Percentiles rank a stretch among this genome's conserved stretches.
Evolutionary conservation across 1,140 invertebrate genomes (phyloP).

Genomic region (Bursaphelenchus mucronatus): DNA sequence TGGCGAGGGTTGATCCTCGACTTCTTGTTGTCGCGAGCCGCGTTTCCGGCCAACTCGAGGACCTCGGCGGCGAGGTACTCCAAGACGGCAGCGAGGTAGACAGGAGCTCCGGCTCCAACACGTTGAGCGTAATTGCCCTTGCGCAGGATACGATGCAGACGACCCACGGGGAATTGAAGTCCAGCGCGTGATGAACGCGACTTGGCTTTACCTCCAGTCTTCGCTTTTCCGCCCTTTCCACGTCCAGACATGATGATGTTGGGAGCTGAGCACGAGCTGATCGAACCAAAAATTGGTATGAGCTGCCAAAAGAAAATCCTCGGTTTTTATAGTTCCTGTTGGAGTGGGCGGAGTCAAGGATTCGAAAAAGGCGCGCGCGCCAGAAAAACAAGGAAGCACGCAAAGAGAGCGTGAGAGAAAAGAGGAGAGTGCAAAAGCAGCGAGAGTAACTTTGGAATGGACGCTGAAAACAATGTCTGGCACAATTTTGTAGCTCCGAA

Average conservation of each 20-base stretch:
- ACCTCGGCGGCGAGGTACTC: slow-evolving; percentile 70
- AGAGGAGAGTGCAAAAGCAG: no score
- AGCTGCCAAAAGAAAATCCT: no score
- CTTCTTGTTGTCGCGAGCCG: slow-evolving; percentile 66
- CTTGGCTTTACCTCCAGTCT: slow-evolving; percentile 63
- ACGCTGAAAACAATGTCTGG: no score
- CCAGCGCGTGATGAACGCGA: slow-evolving; percentile 69
- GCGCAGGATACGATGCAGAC: slow-evolving; percentile 70
- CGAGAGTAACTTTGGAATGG: no score
- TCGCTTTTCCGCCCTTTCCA: slow-evolving; percentile 49
- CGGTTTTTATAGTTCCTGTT: no score
- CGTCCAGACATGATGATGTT: slow-evolving; percentile 40
- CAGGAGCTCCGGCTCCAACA: slow-evolving; percentile 70
- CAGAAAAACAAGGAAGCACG: no score
- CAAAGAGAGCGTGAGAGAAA: no score
- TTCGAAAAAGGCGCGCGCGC: no score
- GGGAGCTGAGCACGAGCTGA: no score
- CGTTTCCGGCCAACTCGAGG: slow-evolving; percentile 69
- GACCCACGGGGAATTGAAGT: slow-evolving; percentile 71
- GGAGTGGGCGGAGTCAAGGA: no score
- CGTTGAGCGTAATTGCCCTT: slow-evolving; percentile 72
- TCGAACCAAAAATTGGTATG: no score
- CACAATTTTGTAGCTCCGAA: no score
- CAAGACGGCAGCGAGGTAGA: slow-evolving; percentile 70
- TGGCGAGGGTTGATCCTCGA: slow-evolving; percentile 75